These are phyloP conservation scores for Pogonus chalceus DNA, from an alignment of 1,140 invertebrate genomes.

Conservation along the genomic window DNA sequence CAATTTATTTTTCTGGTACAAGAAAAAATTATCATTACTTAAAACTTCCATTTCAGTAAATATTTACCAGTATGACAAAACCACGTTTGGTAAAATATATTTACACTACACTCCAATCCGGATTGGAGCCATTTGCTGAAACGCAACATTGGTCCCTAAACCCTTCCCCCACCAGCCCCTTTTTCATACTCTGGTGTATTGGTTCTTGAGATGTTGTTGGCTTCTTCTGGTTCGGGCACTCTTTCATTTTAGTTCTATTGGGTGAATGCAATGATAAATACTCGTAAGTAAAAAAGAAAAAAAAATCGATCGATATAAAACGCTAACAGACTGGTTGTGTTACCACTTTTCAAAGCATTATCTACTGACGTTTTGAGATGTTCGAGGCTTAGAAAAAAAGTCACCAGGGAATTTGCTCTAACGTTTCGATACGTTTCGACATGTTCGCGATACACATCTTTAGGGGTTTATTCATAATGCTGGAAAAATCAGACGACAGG, in stretches of 20 bases:
- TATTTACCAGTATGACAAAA: background rate
- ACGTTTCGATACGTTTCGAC: too few relatives aligned
- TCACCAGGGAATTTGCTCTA: too few relatives aligned
- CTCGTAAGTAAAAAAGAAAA: background rate
- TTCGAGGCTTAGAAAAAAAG: too few relatives aligned
- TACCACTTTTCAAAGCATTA: background rate
- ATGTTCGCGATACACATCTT: too few relatives aligned
- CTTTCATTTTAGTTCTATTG: background rate
- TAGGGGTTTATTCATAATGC: too few relatives aligned
- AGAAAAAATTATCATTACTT: slow-evolving; percentile 1
- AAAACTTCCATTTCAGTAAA: background rate
- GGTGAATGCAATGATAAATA: slow-evolving; percentile 1
- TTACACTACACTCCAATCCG: background rate
- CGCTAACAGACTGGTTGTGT: background rate
- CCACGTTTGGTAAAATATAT: background rate
- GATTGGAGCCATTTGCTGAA: background rate
- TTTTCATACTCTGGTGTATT: too few relatives aligned
- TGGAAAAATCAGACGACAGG: too few relatives aligned
- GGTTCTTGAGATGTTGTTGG: too few relatives aligned
- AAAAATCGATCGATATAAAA: background rate
- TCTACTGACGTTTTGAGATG: background rate
- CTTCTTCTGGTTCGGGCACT: background rate
- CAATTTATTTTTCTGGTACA: too few relatives aligned
- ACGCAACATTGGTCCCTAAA: background rate
- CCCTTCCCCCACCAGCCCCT: too few relatives aligned